Evolutionary conservation across 2,888 invertebrate genomes (phyloP), one percentile per base, ranked within the genome.

Genomic region (Druceiella hillmani): DNA sequence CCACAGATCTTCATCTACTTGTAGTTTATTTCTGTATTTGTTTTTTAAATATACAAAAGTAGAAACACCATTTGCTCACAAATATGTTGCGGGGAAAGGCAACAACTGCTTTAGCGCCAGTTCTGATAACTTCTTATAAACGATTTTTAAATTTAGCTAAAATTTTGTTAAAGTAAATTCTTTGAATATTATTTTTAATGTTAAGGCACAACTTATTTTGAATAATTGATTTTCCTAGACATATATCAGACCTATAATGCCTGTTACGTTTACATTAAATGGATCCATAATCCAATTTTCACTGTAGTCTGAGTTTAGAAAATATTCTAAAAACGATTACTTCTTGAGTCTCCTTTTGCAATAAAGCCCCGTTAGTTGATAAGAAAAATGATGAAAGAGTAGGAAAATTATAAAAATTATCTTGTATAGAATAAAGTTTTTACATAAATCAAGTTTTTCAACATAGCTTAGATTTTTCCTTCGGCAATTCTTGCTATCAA

Each of bases 251-350:
- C 25, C 25, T 25, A 12, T 25, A 12, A 25, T 25, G 25, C 12
- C 25, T 11, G 25, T 25, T 11, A 25, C 25, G 4, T 25, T 7
- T 3, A 25, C 9, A 25, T 25, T 25, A 12, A 25, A 25, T 12
- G 25, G 25, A 25, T 25, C 25, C 25, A 25, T 7, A 25, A 25
- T 25, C 25, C 25, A 25, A 25, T 25, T 12, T 25, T 25, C 12
- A 7, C 12, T 25, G 25, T 25, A 12, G 25, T 25, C 25, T 25
- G 25, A 12, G n/a, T 25, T 12, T 25, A 7, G 25, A 7, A 25
- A 25, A 25, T 25, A 25, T 11, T 25, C 25, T 25, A 10, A 7
- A 25, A 25, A 25, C 9, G 25, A 25, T 25, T 25, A 25, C 25
- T 7, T 25, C 25, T 25, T 25, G 25, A n/a, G n/a, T n/a, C 25